Evolutionary conservation across 2,113 vertebrate species (phyloP).

Genomic region (Channa maculata): DNA sequence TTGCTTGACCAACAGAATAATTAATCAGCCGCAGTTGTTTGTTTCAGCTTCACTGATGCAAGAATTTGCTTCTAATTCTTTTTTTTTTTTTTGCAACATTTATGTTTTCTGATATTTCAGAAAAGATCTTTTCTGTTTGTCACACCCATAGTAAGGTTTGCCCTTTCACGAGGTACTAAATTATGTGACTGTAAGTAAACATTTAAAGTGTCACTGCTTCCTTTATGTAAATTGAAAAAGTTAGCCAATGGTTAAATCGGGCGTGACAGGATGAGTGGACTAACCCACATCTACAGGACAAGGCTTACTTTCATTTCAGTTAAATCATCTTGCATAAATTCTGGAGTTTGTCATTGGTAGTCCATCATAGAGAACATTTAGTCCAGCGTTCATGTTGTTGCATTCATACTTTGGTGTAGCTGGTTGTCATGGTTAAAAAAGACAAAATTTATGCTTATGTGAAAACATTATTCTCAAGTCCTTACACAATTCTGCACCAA

Average conservation of each 20-base stretch:
- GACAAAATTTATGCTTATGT: too few species aligned
- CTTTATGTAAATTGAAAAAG: not conserved
- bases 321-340: not conserved
- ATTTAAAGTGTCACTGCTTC: not conserved
- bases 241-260: not conserved
- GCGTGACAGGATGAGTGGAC: not conserved
- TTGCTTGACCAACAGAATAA: too few species aligned
- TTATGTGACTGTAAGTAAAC: not conserved
- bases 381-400: not conserved
- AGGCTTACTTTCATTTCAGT: not conserved
- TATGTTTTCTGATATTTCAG: not conserved
- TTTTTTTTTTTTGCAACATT: too few species aligned
- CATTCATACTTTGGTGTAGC: not conserved
- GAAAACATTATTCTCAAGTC: too few species aligned
- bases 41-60: too few species aligned
- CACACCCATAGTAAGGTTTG: not conserved
- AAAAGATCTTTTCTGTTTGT: not conserved
- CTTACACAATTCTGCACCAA: too few species aligned
- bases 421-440: too few species aligned
- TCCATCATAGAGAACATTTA: not conserved
- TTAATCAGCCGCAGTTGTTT: too few species aligned
- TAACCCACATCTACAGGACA: not conserved
- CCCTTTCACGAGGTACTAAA: not conserved
- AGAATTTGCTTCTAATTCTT: too few species aligned
- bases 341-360: not conserved